Evolutionary conservation across 2,113 vertebrate species (phyloP).

Genomic region (Petromus typicus): DNA sequence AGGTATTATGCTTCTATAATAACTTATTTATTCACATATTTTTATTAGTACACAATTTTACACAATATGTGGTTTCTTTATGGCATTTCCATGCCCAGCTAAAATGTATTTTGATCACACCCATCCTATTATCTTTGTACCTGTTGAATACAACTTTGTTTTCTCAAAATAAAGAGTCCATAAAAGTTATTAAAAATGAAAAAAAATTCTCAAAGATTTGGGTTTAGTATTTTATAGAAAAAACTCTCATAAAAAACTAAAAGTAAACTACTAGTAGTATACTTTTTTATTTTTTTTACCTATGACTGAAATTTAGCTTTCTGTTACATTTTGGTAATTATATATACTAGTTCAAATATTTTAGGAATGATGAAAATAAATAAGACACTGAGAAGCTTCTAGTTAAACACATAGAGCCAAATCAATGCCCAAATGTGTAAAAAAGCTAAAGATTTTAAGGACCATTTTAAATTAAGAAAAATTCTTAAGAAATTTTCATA

Average conservation of each 20-base stretch:
- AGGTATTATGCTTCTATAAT: neutral
- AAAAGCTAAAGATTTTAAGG: too few relatives aligned
- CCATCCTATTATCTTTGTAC: neutral
- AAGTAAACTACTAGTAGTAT: neutral
- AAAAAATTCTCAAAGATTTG: neutral
- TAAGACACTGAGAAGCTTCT: neutral
- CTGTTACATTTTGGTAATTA: neutral
- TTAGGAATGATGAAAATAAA: conserved; percentile 27
- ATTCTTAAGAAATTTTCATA: neutral
- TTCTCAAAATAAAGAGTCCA: neutral
- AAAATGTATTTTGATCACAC: neutral
- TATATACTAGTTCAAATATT: neutral
- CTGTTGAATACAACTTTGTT: neutral
- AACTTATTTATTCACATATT: neutral
- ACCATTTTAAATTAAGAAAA: neutral
- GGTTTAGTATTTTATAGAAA: neutral
- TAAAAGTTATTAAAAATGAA: neutral
- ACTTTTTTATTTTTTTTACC: neutral
- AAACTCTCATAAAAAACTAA: neutral
- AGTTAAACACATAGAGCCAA: neutral
- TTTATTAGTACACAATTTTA: neutral
- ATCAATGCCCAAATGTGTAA: neutral
- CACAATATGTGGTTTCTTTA: neutral
- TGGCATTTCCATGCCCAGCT: neutral
- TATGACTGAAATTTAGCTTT: neutral